Evolutionary conservation across 2,888 invertebrate genomes (phyloP).

Genomic region (Falcaria lacertinaria): DNA sequence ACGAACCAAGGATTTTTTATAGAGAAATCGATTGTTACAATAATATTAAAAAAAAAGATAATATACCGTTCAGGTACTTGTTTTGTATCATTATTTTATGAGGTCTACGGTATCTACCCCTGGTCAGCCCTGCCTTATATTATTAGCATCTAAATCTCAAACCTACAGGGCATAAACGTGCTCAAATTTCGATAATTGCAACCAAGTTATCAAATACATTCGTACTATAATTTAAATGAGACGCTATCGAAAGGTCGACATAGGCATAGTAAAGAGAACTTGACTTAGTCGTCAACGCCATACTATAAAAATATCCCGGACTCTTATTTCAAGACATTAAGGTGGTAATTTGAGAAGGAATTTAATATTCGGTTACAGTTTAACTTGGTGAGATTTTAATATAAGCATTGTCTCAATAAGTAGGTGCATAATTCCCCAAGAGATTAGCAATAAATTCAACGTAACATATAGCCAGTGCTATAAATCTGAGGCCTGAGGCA

Average conservation of each 20-base stretch:
- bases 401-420: constrained; percentile 26
- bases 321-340: background rate
- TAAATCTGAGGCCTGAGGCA: constrained; percentile 33
- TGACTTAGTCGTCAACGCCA: background rate
- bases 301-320: background rate
- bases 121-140: too few relatives aligned
- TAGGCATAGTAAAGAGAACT: constrained; percentile 2
- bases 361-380: background rate
- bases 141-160: too few relatives aligned
- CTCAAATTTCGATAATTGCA: background rate
- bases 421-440: constrained; percentile 25
- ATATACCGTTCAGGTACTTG: too few relatives aligned
- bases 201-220: background rate
- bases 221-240: constrained; percentile 2
- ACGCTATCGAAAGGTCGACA: constrained; percentile 1
- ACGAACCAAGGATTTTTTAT: too few relatives aligned
- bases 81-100: too few relatives aligned
- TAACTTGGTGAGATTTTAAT: constrained; percentile 10
- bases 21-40: too few relatives aligned
- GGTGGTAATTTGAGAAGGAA: background rate
- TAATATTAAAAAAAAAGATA: too few relatives aligned
- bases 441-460: constrained; percentile 41
- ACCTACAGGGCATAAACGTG: too few relatives aligned
- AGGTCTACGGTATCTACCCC: too few relatives aligned
- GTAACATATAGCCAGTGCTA: constrained; percentile 29